Percentiles rank a stretch among this genome's conserved stretches.
Evolutionary conservation across 2,113 vertebrate genomes (phyloP).

Genomic region (Rhizomys pruinosus): DNA sequence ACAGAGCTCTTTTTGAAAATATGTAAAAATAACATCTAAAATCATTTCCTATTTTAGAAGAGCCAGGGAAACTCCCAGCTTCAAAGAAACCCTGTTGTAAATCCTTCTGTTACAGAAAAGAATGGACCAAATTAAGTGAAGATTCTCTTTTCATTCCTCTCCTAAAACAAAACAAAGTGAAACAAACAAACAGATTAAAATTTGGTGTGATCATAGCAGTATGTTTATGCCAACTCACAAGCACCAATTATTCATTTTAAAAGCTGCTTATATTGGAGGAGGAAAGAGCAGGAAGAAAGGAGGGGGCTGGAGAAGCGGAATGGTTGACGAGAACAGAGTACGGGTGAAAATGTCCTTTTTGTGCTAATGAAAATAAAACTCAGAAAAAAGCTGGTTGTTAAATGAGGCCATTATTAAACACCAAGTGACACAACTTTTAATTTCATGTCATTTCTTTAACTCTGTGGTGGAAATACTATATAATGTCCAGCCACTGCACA

Average conservation of each 20-base stretch:
- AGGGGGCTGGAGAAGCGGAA: not conserved
- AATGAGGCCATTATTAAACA: slow-evolving; percentile 31
- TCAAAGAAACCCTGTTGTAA: slow-evolving; percentile 78
- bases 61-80: slow-evolving; percentile 75
- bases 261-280: not conserved
- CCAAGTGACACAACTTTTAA: not conserved
- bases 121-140: slow-evolving; percentile 63
- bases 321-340: not conserved
- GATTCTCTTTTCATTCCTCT: slow-evolving; percentile 55
- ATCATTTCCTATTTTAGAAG: slow-evolving; percentile 79
- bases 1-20: slow-evolving; percentile 79
- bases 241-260: slow-evolving; percentile 31
- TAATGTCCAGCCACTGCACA: not conserved
- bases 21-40: slow-evolving; percentile 82
- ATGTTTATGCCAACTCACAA: not conserved
- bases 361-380: not conserved
- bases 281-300: not conserved
- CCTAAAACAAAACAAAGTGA: not conserved
- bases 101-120: slow-evolving; percentile 71
- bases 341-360: not conserved
- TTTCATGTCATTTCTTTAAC: slow-evolving; percentile 1
- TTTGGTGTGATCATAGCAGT: slow-evolving; percentile 29
- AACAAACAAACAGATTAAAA: slow-evolving; percentile 45
- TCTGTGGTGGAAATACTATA: not conserved
- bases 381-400: not conserved